These are phyloP conservation scores for Tachina fera DNA, from an alignment of 2,888 invertebrate species.

Conservation along the genomic window DNA sequence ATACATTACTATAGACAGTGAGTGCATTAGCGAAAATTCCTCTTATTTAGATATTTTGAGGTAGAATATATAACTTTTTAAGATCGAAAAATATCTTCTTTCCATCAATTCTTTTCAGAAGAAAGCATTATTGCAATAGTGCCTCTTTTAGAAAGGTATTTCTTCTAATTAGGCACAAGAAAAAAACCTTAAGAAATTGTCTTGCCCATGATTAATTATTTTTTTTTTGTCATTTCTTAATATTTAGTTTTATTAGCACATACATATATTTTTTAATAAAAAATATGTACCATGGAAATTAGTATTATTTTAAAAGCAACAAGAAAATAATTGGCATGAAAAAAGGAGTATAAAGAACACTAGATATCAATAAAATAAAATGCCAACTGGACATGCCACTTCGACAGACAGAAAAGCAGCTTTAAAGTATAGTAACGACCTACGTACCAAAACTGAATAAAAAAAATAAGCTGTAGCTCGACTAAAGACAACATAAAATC, in stretches of 20 bases:
- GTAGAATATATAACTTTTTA: too few relatives aligned
- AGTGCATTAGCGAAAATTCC: too few relatives aligned
- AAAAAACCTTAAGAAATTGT: too few relatives aligned
- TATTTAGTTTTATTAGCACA: neutral
- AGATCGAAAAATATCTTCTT: too few relatives aligned
- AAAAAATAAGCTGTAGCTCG: constrained; percentile 9
- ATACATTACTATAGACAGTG: too few relatives aligned
- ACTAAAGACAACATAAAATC: constrained; percentile 36
- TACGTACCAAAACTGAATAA: constrained; percentile 32
- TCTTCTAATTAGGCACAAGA: too few relatives aligned
- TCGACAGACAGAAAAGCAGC: constrained; percentile 19
- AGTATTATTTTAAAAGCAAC: constrained; percentile 20
- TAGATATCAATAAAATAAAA: constrained; percentile 57
- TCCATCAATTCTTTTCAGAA: neutral
- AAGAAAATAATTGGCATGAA: constrained; percentile 14
- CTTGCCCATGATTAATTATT: too few relatives aligned
- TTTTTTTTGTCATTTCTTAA: neutral
- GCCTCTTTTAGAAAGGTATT: neutral
- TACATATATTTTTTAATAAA: neutral
- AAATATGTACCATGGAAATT: constrained; percentile 24
- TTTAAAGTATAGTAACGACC: constrained; percentile 50
- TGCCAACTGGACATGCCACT: constrained; percentile 51
- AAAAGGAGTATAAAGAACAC: constrained; percentile 20
- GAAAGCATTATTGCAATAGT: neutral
- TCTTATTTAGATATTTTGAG: too few relatives aligned